phyloP scores from a whole-genome alignment of 2,113 vertebrate species.

The Malurus melanocephalus region DNA sequence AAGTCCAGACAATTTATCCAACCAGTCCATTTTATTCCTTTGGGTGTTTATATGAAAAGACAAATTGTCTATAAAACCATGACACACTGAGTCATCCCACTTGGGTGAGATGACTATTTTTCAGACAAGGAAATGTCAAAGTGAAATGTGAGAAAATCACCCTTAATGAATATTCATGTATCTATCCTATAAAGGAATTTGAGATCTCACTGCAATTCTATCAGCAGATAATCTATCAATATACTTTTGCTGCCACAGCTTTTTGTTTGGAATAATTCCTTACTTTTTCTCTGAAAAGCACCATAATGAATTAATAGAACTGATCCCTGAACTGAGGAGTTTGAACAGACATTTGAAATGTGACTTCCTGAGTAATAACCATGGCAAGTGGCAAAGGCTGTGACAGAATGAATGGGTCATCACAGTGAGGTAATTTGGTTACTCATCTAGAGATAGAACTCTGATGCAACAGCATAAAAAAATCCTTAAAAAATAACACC shows the following conservation, averaged over 20 bases:
- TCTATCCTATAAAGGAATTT: not conserved
- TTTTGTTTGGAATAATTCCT: not conserved
- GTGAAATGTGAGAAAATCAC: not conserved
- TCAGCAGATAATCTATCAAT: not conserved
- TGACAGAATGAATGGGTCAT: not conserved
- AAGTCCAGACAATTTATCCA: not conserved
- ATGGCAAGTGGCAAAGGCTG: not conserved
- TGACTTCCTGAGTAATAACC: not conserved
- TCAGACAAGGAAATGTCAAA: conserved; percentile 11
- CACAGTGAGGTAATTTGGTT: not conserved
- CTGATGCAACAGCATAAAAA: not conserved
- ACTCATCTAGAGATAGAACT: not conserved
- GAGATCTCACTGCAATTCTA: not conserved
- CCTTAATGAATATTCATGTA: conserved; percentile 1
- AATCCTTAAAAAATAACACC: not conserved
- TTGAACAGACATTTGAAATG: not conserved
- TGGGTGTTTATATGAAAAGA: not conserved
- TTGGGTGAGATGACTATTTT: not conserved
- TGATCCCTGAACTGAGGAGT: not conserved
- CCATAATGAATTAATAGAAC: not conserved
- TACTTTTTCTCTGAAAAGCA: not conserved
- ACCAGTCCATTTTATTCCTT: not conserved
- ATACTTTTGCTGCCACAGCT: not conserved
- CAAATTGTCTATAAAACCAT: not conserved
- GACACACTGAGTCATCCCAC: not conserved